Evolutionary conservation across 92 coral and sea anemone species (phyloP), one percentile per base, ranked within the genome.

Genomic region (Virgularia gustaviana): DNA sequence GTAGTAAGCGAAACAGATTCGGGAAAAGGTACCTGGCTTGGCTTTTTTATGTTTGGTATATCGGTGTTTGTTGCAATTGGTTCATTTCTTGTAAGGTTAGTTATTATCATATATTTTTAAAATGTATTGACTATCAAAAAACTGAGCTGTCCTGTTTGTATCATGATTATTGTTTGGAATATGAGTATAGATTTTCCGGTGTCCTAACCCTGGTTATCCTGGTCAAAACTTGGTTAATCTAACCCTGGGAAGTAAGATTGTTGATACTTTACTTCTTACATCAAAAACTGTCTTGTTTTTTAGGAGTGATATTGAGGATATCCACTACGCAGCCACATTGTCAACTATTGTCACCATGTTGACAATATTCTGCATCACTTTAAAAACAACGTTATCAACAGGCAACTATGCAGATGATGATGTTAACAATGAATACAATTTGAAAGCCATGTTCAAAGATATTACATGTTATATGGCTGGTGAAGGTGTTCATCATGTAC

Each of bases 391-490:
- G 15, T 33, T 63, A 31, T 70, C 61, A 61, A 20, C 27, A 8
- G 45, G 36, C 36, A 68, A 68, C 30, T 49, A 6, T 3, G 58
- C 22, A 15, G 58, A 22, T 15, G 58, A 22, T 3, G 3, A 1
- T 22, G 30, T 11, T 3, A 11, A 22, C 22, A 6, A 52, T 7
- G 22, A 33, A 33, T 11, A 3, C 15, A 15, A 11, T 15, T 22
- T 52, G 3, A 22, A 33, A 6, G 58, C 49, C 61, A 68, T 68
- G 75, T 68, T 80, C 13, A 72, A 80, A 19, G 83, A 76, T 32
- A 58, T 81, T 32, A 53, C 83, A 8, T 66, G 58, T 19, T 85
- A 85, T 42, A 35, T 85, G 49, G 77, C 89, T 22, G 89, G 83
- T 19, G 63, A 72, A 3, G 61, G 49, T 42, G 60, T 85, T 58